Base-by-base conservation (phyloP, 2,888 invertebrate genomes). In the Scrobipalpa costella region DNA sequence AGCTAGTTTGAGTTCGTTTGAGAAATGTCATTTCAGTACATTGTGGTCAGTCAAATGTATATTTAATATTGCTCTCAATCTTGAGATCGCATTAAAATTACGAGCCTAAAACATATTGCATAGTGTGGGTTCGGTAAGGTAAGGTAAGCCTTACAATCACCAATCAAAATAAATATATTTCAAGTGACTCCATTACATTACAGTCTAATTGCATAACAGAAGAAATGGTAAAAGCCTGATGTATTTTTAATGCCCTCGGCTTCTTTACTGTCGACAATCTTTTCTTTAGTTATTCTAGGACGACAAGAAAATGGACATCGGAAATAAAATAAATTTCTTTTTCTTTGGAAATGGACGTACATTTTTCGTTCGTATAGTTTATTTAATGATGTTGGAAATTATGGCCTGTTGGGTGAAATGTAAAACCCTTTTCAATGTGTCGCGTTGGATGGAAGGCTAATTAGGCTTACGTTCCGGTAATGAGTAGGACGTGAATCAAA, bases 271-370 rank as follows among this genome's bases (percentile, higher is more conserved):
- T 8, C 8, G 55, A 33, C 55, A 55, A 33, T 21, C n/a, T n/a
- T 21, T 33, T 55, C 33, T 33, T 55, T 55, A 55, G 33, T 9
- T 55, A 55, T 55, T 55, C 55, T 33, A 55, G 55, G 6, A 27
- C 33, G 55, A 55, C 55, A 55, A n/a, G 55, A 55, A 55, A 55
- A 55, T 55, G 34, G n/a, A 33, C 50, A 19, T 17, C 21, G 55
- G 34, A 27, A 33, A 33, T 55, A 34, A 21, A 50, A 11, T 1
- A 50, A 21, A 50, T 9, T 19, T 19, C 8, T 19, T 49, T 50
- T 19, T 19, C 11, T n/a, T 19, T 2, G 19, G 50, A 17, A 50
- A 21, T 11, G 11, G 21, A 19, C 17, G 19, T 50, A 21, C 11
- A 50, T 50, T 50, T 50, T 50, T 19, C 11, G 19, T 50, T 50